Base-by-base conservation (phyloP, 2,113 vertebrate species). In the Salvator merianae region DNA sequence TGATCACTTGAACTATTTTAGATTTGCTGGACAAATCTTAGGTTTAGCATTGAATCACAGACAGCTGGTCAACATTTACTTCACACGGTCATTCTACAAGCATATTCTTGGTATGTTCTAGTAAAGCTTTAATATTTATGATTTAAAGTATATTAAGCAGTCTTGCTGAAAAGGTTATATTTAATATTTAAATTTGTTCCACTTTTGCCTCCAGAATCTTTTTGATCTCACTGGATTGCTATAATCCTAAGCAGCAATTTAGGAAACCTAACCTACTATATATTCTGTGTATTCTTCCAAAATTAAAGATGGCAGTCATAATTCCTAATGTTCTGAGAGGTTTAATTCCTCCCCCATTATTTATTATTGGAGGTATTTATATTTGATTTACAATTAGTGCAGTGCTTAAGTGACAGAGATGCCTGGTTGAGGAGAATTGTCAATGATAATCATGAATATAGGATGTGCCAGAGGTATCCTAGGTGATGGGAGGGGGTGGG, bases 71-170 rank as follows among this genome's bases (percentile, higher is more conserved):
- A 99, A 99, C 94, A 99, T 99, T 92, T 99, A 99, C 93, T 99
- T 99, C 93, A 99, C 99, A 1, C 97, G 99, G 79, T 99, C 99
- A 47, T 99, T 99, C 96, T 99, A 99, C 96, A 99, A 99, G 90
- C 99, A 99, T 92, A 99, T 99, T 88, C 97, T 99, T 92, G 99
- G 99, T 99, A 94, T 90, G 90, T 13, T 77, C 93, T 74, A 82
- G 13, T 86, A 87, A 70, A 84, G 80, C 85, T 40, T 40, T 84
- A 1, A 73, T 89, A 24, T 77, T 62, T 32, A 47, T 55, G 6
- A 53, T 22, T 8, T 38, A 8, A 53, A 22, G 8, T 73, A 50
- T 71, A 53, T 55, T 10, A 79, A 65, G 43, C 32, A 65, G 8
- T 40, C 3, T 30, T 32, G 16, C 22, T 55, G 40, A 4, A 16